Conservation (phyloP, 2,888 invertebrate genomes). For the Orgyia antiqua region DNA sequence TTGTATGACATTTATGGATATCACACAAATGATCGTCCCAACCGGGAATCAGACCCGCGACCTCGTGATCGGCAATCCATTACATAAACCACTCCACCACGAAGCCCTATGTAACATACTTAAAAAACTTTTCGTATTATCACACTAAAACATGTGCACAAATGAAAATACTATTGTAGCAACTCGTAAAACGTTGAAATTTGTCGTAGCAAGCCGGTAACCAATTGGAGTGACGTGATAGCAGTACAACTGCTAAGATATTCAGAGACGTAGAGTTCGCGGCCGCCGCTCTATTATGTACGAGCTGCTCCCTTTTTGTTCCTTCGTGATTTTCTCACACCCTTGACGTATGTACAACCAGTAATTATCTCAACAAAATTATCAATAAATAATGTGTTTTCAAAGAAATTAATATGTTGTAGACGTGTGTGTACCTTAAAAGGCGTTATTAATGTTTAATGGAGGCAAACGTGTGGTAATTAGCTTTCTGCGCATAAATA, state of each 20-base stretch:
- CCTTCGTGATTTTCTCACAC: constrained; percentile 33
- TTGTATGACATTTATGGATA: too few relatives aligned
- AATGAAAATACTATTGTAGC: too few relatives aligned
- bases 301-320: constrained; percentile 42
- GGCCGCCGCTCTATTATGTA: constrained; percentile 59
- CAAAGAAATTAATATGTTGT: constrained; percentile 16
- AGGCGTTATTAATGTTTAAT: constrained; percentile 14
- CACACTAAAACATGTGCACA: too few relatives aligned
- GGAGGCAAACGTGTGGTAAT: background rate
- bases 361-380: constrained; percentile 23
- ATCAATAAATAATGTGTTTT: constrained; percentile 17
- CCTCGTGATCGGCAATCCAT: too few relatives aligned
- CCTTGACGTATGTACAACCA: constrained; percentile 30
- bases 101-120: too few relatives aligned
- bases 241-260: constrained; percentile 57
- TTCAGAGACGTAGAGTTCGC: constrained; percentile 55
- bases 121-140: too few relatives aligned
- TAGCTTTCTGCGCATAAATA: background rate
- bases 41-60: too few relatives aligned
- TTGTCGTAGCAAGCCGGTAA: constrained; percentile 32
- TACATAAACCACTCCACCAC: too few relatives aligned
- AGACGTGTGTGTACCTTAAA: constrained; percentile 5
- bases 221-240: constrained; percentile 40
- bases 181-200: too few relatives aligned
- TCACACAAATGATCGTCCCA: too few relatives aligned